Conservation (phyloP, 92 coral and sea anemone genomes). For the Micromussa lordhowensis region DNA sequence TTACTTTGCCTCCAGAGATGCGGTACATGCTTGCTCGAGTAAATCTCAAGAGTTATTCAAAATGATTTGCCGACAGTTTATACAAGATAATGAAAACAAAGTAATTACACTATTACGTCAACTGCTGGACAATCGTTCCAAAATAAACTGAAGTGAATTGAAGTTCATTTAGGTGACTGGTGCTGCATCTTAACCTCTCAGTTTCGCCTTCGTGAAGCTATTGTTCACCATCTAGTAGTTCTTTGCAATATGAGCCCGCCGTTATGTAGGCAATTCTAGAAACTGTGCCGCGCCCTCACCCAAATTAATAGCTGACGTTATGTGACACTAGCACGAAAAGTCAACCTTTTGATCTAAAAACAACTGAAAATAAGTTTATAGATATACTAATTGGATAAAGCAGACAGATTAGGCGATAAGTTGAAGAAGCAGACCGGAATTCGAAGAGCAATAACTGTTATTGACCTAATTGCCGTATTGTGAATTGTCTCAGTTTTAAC, state of each 20-base stretch:
- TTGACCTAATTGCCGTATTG: background rate
- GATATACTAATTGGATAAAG: conserved; percentile 12
- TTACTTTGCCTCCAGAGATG: background rate
- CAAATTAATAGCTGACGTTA: background rate
- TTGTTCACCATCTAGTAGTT: background rate
- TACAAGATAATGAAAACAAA: background rate
- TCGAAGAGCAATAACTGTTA: background rate
- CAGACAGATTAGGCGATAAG: conserved; percentile 23
- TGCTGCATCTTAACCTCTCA: background rate
- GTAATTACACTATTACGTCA: background rate
- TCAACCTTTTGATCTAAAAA: background rate
- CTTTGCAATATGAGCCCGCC: background rate
- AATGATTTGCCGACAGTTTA: background rate
- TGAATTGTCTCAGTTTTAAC: background rate
- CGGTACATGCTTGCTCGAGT: background rate
- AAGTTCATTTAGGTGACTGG: background rate
- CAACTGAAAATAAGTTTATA: conserved; percentile 16
- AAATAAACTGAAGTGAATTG: background rate
- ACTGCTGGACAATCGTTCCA: background rate
- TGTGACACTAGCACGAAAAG: background rate
- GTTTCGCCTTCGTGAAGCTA: background rate
- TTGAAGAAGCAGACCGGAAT: background rate
- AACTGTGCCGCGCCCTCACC: conserved; percentile 14
- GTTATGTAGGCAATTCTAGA: conserved; percentile 21
- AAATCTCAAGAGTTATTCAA: background rate